Evolutionary conservation across 2,888 invertebrate species (phyloP).

Genomic region (Nemotelus pantherinus): DNA sequence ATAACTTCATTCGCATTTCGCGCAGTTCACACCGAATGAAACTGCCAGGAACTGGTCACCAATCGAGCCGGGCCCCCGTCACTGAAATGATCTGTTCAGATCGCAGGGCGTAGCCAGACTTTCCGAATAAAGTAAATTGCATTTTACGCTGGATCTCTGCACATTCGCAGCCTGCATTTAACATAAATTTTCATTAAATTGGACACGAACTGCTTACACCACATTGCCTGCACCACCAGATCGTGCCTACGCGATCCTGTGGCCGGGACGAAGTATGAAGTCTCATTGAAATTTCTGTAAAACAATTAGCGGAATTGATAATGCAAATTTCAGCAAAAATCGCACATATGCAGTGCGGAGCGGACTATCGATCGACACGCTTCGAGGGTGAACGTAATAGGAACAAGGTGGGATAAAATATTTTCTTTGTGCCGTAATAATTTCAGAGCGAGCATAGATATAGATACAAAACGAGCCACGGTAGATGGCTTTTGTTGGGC

Average conservation of each 20-base stretch:
- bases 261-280: neutral
- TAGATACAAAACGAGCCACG: too few species aligned
- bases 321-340: constrained; percentile 47
- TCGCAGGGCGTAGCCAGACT: constrained; percentile 22
- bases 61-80: neutral
- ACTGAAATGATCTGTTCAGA: constrained; percentile 1
- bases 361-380: neutral
- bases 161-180: neutral
- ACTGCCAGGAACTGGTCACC: neutral
- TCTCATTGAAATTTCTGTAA: constrained; percentile 34
- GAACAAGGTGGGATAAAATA: neutral
- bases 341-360: neutral
- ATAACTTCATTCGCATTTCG: constrained; percentile 7
- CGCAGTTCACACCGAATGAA: neutral
- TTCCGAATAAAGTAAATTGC: constrained; percentile 17
- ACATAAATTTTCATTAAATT: constrained; percentile 22
- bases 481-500: too few species aligned
- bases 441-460: too few species aligned
- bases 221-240: neutral
- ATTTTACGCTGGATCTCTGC: neutral
- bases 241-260: too few species aligned
- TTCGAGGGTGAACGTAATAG: neutral
- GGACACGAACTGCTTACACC: constrained; percentile 7
- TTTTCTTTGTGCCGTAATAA: too few species aligned
- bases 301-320: constrained; percentile 48